Evolutionary conservation across 2,113 vertebrate species (phyloP).

Genomic region (Zosterops hypoxanthus): DNA sequence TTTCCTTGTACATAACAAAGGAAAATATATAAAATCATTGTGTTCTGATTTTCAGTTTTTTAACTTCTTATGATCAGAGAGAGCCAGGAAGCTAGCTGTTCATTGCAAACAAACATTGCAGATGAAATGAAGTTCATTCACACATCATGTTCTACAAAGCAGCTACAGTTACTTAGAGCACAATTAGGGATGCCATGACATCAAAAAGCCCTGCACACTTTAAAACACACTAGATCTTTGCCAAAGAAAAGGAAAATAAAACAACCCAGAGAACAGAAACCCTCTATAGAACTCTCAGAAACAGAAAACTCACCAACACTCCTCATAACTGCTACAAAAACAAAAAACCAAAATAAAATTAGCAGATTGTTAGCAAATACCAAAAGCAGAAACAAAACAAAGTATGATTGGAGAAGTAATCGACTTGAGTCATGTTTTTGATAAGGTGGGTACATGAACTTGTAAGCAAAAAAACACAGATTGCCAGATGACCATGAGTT

Average conservation of each 20-base stretch:
- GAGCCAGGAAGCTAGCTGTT: slow-evolving; percentile 64
- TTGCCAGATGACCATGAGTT: background rate
- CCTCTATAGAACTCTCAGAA: slow-evolving; percentile 63
- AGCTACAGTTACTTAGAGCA: slow-evolving; percentile 34
- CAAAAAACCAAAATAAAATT: slow-evolving; percentile 78
- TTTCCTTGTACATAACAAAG: background rate
- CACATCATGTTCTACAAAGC: background rate
- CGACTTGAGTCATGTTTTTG: slow-evolving; percentile 11
- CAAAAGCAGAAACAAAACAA: slow-evolving; percentile 71
- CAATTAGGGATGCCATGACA: slow-evolving; percentile 25
- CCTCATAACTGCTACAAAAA: slow-evolving; percentile 95
- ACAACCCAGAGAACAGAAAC: slow-evolving; percentile 61
- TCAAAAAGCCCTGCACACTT: slow-evolving; percentile 36
- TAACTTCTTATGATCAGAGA: background rate
- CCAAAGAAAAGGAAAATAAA: slow-evolving; percentile 39
- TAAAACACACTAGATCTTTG: slow-evolving; percentile 45
- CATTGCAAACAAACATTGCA: slow-evolving; percentile 73
- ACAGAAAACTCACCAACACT: slow-evolving; percentile 96
- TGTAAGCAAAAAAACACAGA: background rate
- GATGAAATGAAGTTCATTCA: slow-evolving; percentile 57
- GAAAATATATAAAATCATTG: background rate
- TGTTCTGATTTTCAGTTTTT: background rate
- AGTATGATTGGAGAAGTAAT: slow-evolving; percentile 36
- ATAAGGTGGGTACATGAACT: background rate
- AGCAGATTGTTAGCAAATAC: slow-evolving; percentile 75